Conservation (phyloP, 2,797 vertebrate genomes). For the Rhinophrynus dorsalis region DNA sequence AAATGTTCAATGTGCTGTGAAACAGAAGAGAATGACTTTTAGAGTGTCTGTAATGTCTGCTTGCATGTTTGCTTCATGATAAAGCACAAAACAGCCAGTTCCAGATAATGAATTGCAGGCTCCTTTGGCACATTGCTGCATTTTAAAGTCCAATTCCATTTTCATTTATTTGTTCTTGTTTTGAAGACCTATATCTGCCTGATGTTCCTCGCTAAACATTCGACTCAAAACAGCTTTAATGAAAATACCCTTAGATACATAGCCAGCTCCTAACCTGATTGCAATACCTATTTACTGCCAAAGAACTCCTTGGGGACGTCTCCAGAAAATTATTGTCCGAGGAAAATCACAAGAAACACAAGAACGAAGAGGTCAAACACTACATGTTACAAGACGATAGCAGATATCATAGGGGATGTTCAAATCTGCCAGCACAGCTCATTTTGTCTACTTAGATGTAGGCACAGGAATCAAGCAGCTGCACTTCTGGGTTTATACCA, state of each 20-base stretch:
- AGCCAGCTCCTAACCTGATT: constrained; percentile 24
- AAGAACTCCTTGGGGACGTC: constrained; percentile 1
- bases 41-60: constrained; percentile 14
- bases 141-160: constrained; percentile 27
- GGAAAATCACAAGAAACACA: background rate
- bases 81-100: constrained; percentile 24
- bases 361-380: constrained; percentile 17
- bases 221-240: constrained; percentile 18
- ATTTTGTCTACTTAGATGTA: too few relatives aligned
- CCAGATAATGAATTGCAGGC: constrained; percentile 41
- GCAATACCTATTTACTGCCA: constrained; percentile 21
- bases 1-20: too few relatives aligned
- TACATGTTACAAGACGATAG: background rate
- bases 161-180: constrained; percentile 37
- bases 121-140: constrained; percentile 21
- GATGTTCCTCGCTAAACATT: constrained; percentile 6
- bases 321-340: background rate
- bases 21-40: too few relatives aligned
- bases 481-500: too few relatives aligned
- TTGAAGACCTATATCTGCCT: constrained; percentile 22
- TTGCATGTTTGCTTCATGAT: constrained; percentile 25
- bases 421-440: too few relatives aligned
- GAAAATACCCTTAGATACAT: constrained; percentile 23
- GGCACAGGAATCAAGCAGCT: too few relatives aligned
- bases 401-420: constrained; percentile 4